phyloP scores from a whole-genome alignment of 2,113 vertebrate species.

The Eidolon helvum region DNA sequence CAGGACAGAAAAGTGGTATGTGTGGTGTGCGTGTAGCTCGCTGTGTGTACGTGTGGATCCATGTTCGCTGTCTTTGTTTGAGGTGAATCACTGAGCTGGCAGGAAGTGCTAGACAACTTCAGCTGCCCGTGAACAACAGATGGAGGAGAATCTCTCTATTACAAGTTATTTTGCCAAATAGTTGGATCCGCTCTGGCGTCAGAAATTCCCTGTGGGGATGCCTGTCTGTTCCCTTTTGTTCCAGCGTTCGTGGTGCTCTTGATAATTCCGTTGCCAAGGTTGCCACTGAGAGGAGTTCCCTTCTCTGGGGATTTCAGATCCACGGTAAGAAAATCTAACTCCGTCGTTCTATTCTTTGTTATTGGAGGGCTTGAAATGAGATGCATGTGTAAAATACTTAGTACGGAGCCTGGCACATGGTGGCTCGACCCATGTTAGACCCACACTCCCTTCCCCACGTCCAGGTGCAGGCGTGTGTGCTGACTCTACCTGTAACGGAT shows the following conservation, averaged over 20 bases:
- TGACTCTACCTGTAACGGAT: not conserved
- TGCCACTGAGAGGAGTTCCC: slow-evolving; percentile 60
- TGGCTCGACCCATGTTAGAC: not conserved
- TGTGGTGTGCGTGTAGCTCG: not conserved
- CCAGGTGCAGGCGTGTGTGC: not conserved
- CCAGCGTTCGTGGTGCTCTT: slow-evolving; percentile 2
- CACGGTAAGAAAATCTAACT: slow-evolving; percentile 2
- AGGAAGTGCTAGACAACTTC: not conserved
- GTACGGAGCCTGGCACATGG: not conserved
- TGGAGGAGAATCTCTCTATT: not conserved
- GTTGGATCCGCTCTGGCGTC: not conserved
- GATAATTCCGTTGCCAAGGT: slow-evolving; percentile 70
- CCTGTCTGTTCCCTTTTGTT: slow-evolving; percentile 30
- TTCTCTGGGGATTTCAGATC: slow-evolving; percentile 57
- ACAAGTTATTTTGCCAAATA: not conserved
- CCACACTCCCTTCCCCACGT: not conserved
- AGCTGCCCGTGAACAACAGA: not conserved
- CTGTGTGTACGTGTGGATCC: not conserved
- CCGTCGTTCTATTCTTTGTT: not conserved
- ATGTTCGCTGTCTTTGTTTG: not conserved
- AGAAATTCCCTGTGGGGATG: not conserved
- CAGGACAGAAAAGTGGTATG: not conserved
- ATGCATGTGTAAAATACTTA: not conserved
- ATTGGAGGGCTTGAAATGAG: not conserved
- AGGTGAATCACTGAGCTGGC: slow-evolving; percentile 6